Evolutionary conservation across 2,888 invertebrate species (phyloP).

Genomic region (Ochropleura leucogaster): DNA sequence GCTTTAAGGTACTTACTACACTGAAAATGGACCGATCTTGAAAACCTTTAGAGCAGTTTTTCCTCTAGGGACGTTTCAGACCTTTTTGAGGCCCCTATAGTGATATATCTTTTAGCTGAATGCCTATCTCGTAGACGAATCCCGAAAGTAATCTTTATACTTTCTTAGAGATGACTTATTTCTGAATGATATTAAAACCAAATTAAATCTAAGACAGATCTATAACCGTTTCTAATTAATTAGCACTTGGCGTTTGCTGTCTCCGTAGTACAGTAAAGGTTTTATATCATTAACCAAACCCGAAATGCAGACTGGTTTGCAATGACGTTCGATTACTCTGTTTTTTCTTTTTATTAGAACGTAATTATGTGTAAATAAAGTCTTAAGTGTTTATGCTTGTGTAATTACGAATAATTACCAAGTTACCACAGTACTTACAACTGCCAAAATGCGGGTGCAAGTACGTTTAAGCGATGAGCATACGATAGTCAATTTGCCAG

Average conservation of each 20-base stretch:
- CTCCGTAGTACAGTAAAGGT: too few species aligned
- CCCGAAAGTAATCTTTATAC: constrained; percentile 9
- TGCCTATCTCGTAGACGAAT: neutral
- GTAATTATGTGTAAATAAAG: too few species aligned
- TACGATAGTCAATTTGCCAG: neutral
- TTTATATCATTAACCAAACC: too few species aligned
- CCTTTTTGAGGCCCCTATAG: neutral
- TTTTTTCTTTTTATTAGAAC: too few species aligned
- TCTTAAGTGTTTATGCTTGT: too few species aligned
- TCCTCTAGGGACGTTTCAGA: neutral
- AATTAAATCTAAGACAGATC: neutral
- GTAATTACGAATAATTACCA: too few species aligned
- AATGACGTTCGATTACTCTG: too few species aligned
- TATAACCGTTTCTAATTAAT: neutral
- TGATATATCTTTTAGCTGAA: neutral
- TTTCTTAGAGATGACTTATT: neutral
- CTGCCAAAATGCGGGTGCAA: neutral
- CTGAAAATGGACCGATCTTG: neutral
- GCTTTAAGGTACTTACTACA: neutral
- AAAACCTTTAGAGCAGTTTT: constrained; percentile 12
- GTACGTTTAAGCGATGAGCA: neutral
- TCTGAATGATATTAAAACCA: neutral
- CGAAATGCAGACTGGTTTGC: too few species aligned
- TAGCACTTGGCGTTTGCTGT: neutral
- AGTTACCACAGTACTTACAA: neutral